A percentile compares a stretch with the other conserved stretches of the same genome.
Evolutionary conservation across 2,888 invertebrate species (phyloP).

Genomic region (Mesoligia furuncula): DNA sequence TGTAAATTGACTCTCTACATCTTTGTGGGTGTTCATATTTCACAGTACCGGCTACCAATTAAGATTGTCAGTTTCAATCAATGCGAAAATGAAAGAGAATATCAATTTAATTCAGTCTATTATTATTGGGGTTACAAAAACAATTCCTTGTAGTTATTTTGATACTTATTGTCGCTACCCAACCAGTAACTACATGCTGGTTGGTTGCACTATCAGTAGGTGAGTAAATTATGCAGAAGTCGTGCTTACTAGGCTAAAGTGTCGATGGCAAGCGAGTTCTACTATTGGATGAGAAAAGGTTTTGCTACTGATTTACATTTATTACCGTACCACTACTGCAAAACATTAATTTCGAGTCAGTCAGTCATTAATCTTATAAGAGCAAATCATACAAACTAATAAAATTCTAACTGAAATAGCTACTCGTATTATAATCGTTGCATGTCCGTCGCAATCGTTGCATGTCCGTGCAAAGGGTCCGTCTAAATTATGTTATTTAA

Average conservation of each 20-base stretch:
- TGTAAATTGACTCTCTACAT: constrained; percentile 65
- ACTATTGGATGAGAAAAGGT: background rate
- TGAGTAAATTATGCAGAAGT: background rate
- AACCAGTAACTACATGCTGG: background rate
- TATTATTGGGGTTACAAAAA: background rate
- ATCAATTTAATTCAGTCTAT: background rate
- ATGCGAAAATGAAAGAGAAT: constrained; percentile 38
- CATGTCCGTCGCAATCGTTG: no score
- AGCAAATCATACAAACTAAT: background rate
- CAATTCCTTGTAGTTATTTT: no score
- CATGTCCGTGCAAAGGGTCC: no score
- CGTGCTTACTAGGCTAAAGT: background rate
- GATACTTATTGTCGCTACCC: background rate
- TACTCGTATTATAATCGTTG: background rate
- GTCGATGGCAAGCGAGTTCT: no score
- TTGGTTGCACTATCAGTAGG: background rate
- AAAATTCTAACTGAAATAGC: background rate
- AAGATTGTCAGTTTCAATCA: constrained; percentile 41
- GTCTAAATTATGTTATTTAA: no score
- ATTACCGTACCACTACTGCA: background rate
- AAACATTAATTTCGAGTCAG: background rate
- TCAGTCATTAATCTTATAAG: background rate
- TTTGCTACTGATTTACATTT: background rate
- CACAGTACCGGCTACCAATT: constrained; percentile 47
- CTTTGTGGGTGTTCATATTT: constrained; percentile 56